Base-by-base conservation (phyloP, 1,140 invertebrate genomes). In the Bombus sibiricus region DNA sequence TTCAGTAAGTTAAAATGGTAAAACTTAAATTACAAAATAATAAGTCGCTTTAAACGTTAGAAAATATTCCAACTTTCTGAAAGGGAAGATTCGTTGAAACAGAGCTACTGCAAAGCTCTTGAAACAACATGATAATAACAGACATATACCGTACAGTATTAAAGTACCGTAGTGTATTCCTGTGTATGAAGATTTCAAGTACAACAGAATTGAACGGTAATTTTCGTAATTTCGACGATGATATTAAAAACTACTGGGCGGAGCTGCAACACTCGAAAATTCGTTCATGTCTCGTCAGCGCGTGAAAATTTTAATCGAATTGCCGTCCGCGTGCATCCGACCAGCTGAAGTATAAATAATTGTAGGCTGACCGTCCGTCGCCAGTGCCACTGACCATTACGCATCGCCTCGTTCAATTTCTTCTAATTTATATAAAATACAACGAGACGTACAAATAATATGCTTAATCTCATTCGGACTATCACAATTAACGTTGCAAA, bases 231-330 rank as follows among this genome's bases (percentile, higher is more conserved):
- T 75, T 47, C 41, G 22, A 37, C 41, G 22, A 57, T 47, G 39
- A 37, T 82, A 82, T 82, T 75, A n/a, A 64, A 47, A 64, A 47
- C 71, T 66, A 32, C 25, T 32, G 25, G 8, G 3, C 32, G 22
- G 8, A 3, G 32, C 3, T 47, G 71, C 18, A 82, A 75, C 41
- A 41, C 57, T 66, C 39, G 39, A 74, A 88, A 88, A 88, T 87
- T 74, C 62, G 71, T 87, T 87, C 41, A 39, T 53, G 18, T 87
- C 47, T 88, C 85, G 69, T 69, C 76, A 77, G 2, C 87, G 80
- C 85, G 79, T 72, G 69, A 88, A 87, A 88, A 88, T 87, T 88
- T 88, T 83, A 83, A 87, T 83, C 74, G 66, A 83, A 72, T 83
- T 77, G 53, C 34, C 34, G 41, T 71, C 32, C 18, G 47, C 47